Evolutionary conservation across 2,113 vertebrate genomes (phyloP), one percentile per base, ranked within the genome.

Genomic region (Rallus limicola): DNA sequence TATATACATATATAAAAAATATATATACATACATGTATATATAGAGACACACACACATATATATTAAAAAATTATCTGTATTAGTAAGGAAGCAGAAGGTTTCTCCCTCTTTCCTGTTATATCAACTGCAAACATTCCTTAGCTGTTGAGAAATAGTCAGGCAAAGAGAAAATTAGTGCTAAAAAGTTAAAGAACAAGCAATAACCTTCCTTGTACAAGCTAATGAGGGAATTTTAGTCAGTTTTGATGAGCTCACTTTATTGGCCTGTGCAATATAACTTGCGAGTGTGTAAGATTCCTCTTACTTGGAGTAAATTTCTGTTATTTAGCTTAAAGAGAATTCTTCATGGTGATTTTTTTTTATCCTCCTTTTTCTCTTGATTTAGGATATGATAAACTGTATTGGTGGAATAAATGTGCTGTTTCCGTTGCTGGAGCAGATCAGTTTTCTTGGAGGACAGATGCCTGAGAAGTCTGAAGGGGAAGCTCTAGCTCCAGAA

Each of bases 321-420:
- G 15, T 33, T 29, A 1, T 0, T 0, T 72, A 17, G 12, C 34
- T 34, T 5, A 28, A 40, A 24, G 44, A n/a, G n/a, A n/a, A n/a
- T n/a, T 60, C 44, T 38, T 88, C 77, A 56, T 38, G 13, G 6
- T 86, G 7, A 33, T 53, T 2, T 85, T 82, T 42, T 42, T 42
- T 44, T 74, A 33, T 34, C 29, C 26, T 80, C 28, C 17, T 26
- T 63, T 90, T 89, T 84, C 24, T 95, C 42, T 76, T 82, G 59
- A 18, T 91, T 84, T 94, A 99, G 99, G 99, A 99, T 91, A 98
- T 99, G 98, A 99, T 99, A 95, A 99, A 99, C 95, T 99, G 99
- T 65, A 98, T 99, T 59, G 99, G 99, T 67, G 99, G 99, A 38
- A 79, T 99, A 53, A 98, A 98, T 56, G 98, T 99, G 67, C 97